Evolutionary conservation across 2,797 vertebrate genomes (phyloP).

Genomic region (Esox lucius): DNA sequence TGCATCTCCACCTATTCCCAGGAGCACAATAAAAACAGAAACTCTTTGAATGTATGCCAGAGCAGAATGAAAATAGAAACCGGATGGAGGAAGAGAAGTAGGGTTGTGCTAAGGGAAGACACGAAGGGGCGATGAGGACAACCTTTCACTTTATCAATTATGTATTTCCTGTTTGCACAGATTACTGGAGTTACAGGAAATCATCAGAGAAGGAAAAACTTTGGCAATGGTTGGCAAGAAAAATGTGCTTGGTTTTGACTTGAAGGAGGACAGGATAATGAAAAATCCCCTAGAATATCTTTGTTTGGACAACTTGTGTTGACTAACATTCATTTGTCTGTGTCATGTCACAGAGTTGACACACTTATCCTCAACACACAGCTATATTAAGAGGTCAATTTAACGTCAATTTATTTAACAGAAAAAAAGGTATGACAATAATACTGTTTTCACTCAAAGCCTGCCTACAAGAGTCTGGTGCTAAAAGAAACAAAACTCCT

Average conservation of each 20-base stretch:
- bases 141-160: constrained; percentile 5
- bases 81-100: too few species aligned
- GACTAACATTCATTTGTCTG: constrained; percentile 17
- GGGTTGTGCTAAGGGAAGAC: too few species aligned
- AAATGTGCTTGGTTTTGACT: background rate
- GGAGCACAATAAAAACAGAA: constrained; percentile 23
- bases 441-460: too few species aligned
- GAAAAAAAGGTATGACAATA: too few species aligned
- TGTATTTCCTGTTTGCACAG: constrained; percentile 12
- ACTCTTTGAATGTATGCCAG: too few species aligned
- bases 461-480: too few species aligned
- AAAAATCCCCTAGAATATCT: background rate
- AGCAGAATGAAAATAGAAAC: too few species aligned
- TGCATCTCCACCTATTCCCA: constrained; percentile 30
- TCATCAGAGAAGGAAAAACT: constrained; percentile 10
- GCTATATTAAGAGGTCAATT: background rate
- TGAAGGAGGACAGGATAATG: background rate
- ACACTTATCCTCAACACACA: background rate
- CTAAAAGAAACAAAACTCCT: too few species aligned
- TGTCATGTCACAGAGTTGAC: constrained; percentile 1
- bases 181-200: constrained; percentile 2
- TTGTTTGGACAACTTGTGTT: constrained; percentile 20
- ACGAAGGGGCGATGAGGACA: background rate
- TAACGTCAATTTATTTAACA: background rate
- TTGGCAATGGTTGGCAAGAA: constrained; percentile 1